A percentile compares a stretch with the other conserved stretches of the same genome.
phyloP scores from a whole-genome alignment of 1,140 invertebrate species.

The Meloidogyne exigua region DNA sequence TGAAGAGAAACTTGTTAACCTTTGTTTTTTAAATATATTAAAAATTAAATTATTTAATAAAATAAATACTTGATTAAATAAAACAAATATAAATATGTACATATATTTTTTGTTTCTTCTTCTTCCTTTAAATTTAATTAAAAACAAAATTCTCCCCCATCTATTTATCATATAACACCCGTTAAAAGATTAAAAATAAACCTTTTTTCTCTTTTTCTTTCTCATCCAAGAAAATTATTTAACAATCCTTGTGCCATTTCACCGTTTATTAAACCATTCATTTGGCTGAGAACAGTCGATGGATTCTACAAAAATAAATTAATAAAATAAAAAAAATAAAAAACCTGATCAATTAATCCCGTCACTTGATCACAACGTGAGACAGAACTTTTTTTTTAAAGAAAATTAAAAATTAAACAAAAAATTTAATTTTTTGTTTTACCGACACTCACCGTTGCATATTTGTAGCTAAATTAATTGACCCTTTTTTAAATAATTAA shows the following conservation, averaged over 20 bases:
- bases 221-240: conserved; percentile 60
- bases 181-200: not conserved
- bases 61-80: no score
- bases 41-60: no score
- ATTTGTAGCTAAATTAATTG: conserved; percentile 56
- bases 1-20: no score
- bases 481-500: conserved; percentile 15
- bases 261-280: conserved; percentile 57
- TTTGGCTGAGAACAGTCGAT: conserved; percentile 50
- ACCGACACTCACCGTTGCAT: conserved; percentile 40
- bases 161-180: not conserved
- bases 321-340: conserved; percentile 15
- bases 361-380: conserved; percentile 57
- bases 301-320: conserved; percentile 54
- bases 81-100: no score
- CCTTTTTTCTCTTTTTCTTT: no score
- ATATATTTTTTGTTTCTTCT: no score
- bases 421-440: not conserved
- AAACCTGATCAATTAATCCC: conserved; percentile 61
- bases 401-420: not conserved
- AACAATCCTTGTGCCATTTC: conserved; percentile 61
- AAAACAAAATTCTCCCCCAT: not conserved
- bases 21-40: no score
- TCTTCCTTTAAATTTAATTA: no score
- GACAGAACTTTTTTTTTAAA: conserved; percentile 42